A percentile compares a stretch with the other conserved stretches of the same genome.
phyloP scores from a whole-genome alignment of 2,797 vertebrate species.

The Peromyscus nudipes region DNA sequence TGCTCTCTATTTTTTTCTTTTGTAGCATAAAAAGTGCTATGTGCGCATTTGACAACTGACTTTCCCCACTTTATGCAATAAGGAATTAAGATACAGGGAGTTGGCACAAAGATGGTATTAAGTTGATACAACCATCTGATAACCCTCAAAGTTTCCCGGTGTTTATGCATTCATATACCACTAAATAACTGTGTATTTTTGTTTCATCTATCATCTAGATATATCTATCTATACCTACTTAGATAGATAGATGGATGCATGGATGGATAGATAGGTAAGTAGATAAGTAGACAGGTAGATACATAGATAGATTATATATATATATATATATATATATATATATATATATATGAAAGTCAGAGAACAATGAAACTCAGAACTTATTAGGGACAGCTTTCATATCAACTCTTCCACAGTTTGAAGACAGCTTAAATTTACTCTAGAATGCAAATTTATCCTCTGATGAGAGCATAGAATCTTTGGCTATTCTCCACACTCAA shows the following conservation, averaged over 20 bases:
- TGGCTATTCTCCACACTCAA: not conserved
- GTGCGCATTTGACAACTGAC: no score
- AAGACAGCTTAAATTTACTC: not conserved
- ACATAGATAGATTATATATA: not conserved
- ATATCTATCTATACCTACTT: not conserved
- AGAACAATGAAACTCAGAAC: not conserved
- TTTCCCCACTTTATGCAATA: not conserved
- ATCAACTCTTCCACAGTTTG: not conserved
- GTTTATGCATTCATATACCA: not conserved
- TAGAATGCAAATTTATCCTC: not conserved
- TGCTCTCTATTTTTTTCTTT: not conserved
- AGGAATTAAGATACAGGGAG: not conserved
- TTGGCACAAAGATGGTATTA: not conserved
- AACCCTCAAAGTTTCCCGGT: rapidly evolving
- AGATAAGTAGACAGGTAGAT: not conserved
- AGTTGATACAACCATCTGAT: not conserved
- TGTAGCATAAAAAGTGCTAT: not conserved
- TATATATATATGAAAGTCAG: no score
- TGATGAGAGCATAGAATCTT: not conserved
- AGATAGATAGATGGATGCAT: not conserved
- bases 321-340: no score
- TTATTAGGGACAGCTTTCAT: no score
- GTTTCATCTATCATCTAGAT: not conserved
- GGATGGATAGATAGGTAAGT: not conserved
- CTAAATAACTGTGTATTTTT: not conserved